A percentile compares a stretch with the other conserved stretches of the same genome.
Conservation (phyloP, 2,888 invertebrate species). For the Ariolimax columbianus region DNA sequence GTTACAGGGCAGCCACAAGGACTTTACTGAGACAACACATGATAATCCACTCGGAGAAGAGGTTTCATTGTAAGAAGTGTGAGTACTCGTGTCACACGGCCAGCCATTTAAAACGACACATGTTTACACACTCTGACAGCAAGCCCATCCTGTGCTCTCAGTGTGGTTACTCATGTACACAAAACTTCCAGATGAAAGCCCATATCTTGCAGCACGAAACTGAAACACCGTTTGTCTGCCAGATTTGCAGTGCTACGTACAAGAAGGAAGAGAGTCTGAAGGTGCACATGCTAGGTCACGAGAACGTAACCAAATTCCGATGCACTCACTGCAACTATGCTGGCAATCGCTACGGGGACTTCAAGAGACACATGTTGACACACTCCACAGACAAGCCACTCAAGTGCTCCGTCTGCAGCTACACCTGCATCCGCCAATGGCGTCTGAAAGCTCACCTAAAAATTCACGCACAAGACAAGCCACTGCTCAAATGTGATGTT, state of each 20-base stretch:
- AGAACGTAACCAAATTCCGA: conserved; percentile 43
- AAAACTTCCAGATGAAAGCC: conserved; percentile 48
- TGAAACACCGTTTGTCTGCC: conserved; percentile 44
- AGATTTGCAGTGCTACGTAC: conserved; percentile 46
- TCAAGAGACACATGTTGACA: conserved; percentile 49
- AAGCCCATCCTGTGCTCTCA: conserved; percentile 43
- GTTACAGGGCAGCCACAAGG: conserved; percentile 38
- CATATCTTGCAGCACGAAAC: conserved; percentile 46
- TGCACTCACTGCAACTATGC: conserved; percentile 47
- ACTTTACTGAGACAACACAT: conserved; percentile 38
- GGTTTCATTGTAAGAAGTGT: conserved; percentile 44
- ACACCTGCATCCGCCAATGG: conserved; percentile 50
- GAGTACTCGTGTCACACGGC: conserved; percentile 45
- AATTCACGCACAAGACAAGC: conserved; percentile 47
- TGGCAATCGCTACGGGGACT: conserved; percentile 49
- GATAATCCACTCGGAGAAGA: conserved; percentile 48
- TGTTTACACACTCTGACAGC: conserved; percentile 45
- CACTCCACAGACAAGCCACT: conserved; percentile 44
- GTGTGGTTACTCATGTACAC: conserved; percentile 50
- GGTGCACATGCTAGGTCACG: conserved; percentile 50
- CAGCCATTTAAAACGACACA: conserved; percentile 48
- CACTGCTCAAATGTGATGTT: conserved; percentile 40
- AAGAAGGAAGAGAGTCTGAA: conserved; percentile 51
- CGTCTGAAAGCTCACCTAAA: conserved; percentile 49
- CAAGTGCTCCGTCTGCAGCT: conserved; percentile 45